Conservation (phyloP, 2,797 vertebrate genomes). For the Antrozous pallidus region DNA sequence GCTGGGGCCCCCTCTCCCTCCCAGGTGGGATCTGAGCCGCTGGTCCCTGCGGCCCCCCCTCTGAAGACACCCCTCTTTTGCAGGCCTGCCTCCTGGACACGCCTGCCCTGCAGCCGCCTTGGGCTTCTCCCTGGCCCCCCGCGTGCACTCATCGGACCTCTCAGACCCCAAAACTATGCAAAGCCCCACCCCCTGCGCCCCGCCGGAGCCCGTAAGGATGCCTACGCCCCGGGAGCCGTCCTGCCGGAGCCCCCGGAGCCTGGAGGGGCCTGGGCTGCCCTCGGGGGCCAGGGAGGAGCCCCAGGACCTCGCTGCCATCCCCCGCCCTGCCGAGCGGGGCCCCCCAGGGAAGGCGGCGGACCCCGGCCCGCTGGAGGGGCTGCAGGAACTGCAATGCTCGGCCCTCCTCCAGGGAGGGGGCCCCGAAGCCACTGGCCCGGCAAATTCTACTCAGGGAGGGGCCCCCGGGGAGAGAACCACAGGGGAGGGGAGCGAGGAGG, state of each 20-base stretch:
- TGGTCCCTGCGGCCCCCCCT: background rate
- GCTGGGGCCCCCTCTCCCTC: no score
- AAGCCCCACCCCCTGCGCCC: constrained; percentile 83
- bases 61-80: constrained; percentile 65
- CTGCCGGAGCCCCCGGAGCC: constrained; percentile 73
- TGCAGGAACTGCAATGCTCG: background rate
- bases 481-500: background rate
- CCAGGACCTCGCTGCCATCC: constrained; percentile 80
- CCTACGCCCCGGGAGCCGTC: constrained; percentile 85
- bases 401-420: constrained; percentile 62
- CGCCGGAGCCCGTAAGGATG: constrained; percentile 86
- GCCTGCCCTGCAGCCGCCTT: constrained; percentile 85
- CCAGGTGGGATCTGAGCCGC: background rate
- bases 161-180: constrained; percentile 91
- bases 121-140: constrained; percentile 87
- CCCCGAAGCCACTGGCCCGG: constrained; percentile 76
- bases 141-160: constrained; percentile 87
- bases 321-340: constrained; percentile 57
- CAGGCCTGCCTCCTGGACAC: constrained; percentile 92
- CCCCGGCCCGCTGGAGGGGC: constrained; percentile 53
- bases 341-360: constrained; percentile 1
- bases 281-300: constrained; percentile 51
- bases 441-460: constrained; percentile 72
- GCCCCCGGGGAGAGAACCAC: constrained; percentile 60
- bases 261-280: constrained; percentile 53